Base-by-base conservation (phyloP, 2,888 invertebrate species). In the Calliphora vomitoria region DNA sequence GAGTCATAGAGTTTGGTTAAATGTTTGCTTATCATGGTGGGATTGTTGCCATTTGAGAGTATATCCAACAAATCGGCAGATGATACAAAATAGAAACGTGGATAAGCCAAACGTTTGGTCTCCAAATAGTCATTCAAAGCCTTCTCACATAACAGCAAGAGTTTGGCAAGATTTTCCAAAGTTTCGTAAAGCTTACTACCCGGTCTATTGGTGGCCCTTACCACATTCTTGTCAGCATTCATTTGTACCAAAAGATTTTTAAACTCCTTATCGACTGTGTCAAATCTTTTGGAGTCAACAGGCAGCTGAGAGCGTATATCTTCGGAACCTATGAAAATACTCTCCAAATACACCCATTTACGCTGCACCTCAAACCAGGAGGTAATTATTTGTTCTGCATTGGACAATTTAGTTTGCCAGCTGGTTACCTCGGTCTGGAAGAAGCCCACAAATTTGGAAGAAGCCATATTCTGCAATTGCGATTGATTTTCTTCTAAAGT, bases 61-160 rank as follows among this genome's bases (percentile, higher is more conserved):
- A 96, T 96, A 91, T 96, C 98, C 20, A 99, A 94, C 81, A 99
- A 95, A 95, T 99, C 99, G 0, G 98, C 97, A 0, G 98, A 97
- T 0, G 98, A 98, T 0, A 99, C 97, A 92, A 99, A 99, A 93
- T 99, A 99, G 93, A 99, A 99, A 66, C 99, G 95, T 15, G 99
- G 99, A 94, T 98, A 99, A 0, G 97, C 97, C 88, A 98, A 94
- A 76, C 98, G 95, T 93, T 99, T 99, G 0, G 98, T 98, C 93
- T 99, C 99, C 90, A 99, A 94, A 92, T 99, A 99, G 93, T 99
- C 97, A 60, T 98, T 97, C 58, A 99, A 94, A 0, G 98, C 98
- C 93, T 99, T 99, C 93, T 99, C 99, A 93, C 99, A 99, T 4
- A 98, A 94, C 15, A 96, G 95, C 86, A 99, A 94, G 79, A 96